Conservation (phyloP, 2,888 invertebrate genomes). For the Ectemnius cavifrons region DNA sequence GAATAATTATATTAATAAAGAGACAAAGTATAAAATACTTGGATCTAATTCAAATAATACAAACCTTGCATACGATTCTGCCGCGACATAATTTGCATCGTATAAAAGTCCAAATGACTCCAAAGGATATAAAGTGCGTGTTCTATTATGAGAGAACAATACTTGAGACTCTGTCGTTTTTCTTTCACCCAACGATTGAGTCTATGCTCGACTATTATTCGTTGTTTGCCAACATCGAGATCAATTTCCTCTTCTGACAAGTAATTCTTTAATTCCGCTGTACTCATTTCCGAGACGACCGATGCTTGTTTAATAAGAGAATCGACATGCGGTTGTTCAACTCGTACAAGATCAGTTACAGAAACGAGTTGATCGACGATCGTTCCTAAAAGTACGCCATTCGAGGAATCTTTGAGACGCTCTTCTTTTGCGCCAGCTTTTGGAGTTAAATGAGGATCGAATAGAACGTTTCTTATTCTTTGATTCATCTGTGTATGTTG, state of each 20-base stretch:
- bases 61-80: conserved; percentile 69
- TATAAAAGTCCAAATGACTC: conserved; percentile 87
- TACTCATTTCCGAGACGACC: conserved; percentile 78
- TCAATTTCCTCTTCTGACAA: conserved; percentile 72
- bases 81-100: conserved; percentile 81
- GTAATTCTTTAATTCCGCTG: conserved; percentile 79
- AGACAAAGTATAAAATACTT: too few species aligned
- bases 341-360: conserved; percentile 68
- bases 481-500: conserved; percentile 75
- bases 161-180: conserved; percentile 82
- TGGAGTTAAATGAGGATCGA: conserved; percentile 71
- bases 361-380: conserved; percentile 72
- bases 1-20: too few species aligned
- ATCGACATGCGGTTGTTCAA: conserved; percentile 70
- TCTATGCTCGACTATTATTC: conserved; percentile 77
- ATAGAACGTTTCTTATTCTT: conserved; percentile 72
- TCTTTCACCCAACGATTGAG: conserved; percentile 80
- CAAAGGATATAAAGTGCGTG: conserved; percentile 87
- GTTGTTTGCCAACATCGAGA: conserved; percentile 71
- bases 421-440: conserved; percentile 63
- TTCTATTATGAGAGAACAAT: conserved; percentile 84
- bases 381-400: conserved; percentile 71
- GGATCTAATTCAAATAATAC: conserved; percentile 16
- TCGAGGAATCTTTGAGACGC: conserved; percentile 62
- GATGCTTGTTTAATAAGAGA: conserved; percentile 65